phyloP scores from a whole-genome alignment of 23 tunicate genomes.

The Clavelina lepadiformis region DNA sequence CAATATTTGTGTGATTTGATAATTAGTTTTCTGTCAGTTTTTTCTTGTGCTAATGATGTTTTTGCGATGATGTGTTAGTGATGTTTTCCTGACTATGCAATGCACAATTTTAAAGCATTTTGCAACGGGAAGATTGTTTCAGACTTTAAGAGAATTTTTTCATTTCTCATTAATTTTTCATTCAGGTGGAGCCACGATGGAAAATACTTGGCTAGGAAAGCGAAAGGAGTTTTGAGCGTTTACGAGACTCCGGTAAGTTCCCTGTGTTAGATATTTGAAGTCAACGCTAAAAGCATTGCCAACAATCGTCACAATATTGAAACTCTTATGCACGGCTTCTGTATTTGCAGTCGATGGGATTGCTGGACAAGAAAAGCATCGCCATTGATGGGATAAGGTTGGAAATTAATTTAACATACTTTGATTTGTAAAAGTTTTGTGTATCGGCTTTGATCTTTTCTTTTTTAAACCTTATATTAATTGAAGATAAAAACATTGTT shows the following conservation, averaged over 20 bases:
- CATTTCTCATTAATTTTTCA: neutral
- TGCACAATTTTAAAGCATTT: too few species aligned
- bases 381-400: constrained; percentile 77
- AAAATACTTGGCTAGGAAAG: constrained; percentile 83
- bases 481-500: too few species aligned
- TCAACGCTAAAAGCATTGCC: neutral
- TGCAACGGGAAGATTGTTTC: neutral
- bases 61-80: too few species aligned
- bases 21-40: too few species aligned
- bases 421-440: too few species aligned
- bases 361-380: constrained; percentile 85
- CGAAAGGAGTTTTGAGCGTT: constrained; percentile 71
- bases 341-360: constrained; percentile 66
- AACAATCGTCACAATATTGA: neutral
- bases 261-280: too few species aligned
- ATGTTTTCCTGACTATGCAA: too few species aligned
- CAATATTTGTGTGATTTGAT: too few species aligned
- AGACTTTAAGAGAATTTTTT: neutral
- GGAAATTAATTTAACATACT: too few species aligned
- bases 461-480: too few species aligned
- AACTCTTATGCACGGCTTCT: neutral
- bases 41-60: too few species aligned
- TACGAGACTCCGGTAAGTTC: constrained; percentile 95
- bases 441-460: too few species aligned
- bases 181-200: constrained; percentile 91